These are phyloP conservation scores for Thymallus thymallus DNA, from an alignment of 2,113 vertebrate species.

Conservation along the genomic window DNA sequence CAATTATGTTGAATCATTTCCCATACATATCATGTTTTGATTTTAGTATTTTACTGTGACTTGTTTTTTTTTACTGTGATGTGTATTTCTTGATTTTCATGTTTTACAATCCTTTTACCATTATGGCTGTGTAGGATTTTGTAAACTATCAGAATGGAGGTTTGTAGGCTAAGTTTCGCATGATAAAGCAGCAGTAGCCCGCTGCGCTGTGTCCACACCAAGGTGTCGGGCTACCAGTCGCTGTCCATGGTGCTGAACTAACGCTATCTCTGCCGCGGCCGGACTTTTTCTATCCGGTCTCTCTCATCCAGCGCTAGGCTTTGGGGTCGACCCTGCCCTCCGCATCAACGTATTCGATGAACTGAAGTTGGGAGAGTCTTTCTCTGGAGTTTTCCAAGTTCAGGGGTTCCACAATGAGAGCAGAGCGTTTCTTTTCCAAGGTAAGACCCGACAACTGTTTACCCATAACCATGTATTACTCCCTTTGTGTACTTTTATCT, in stretches of 20 bases:
- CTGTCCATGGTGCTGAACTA: slow-evolving; percentile 9
- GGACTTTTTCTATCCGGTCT: not conserved
- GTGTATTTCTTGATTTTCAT: no score
- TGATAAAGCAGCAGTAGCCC: not conserved
- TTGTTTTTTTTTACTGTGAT: not conserved
- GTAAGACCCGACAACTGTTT: slow-evolving; percentile 55
- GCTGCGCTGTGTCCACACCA: not conserved
- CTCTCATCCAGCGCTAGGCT: slow-evolving; percentile 70
- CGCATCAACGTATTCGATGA: slow-evolving; percentile 82
- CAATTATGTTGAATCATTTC: not conserved
- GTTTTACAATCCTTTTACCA: no score
- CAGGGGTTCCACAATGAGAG: slow-evolving; percentile 84
- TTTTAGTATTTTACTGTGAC: not conserved
- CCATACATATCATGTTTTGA: not conserved
- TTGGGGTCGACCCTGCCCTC: slow-evolving; percentile 81
- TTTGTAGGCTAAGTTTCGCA: not conserved
- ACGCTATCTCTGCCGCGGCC: not conserved
- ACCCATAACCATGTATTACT: no score
- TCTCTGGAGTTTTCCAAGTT: slow-evolving; percentile 79
- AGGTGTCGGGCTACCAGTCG: not conserved
- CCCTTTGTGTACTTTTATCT: no score
- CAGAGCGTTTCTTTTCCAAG: slow-evolving; percentile 85
- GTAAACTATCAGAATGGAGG: not conserved
- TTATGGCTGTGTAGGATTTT: no score
- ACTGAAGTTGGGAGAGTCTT: slow-evolving; percentile 74